Evolutionary conservation across 1,140 invertebrate species (phyloP).

Genomic region (Oreohelix idahoensis): DNA sequence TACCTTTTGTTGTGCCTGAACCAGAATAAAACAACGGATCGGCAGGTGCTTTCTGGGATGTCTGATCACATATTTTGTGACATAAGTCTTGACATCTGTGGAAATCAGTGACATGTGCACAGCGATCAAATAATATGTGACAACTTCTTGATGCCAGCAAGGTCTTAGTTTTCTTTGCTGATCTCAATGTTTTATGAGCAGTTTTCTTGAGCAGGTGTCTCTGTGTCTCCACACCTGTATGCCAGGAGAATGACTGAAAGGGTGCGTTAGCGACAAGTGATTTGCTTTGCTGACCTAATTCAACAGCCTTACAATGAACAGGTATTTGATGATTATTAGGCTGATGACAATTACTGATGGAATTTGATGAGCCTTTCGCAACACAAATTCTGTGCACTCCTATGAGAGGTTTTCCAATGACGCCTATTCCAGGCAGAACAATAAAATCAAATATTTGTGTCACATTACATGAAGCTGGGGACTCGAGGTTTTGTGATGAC

Average conservation of each 20-base stretch:
- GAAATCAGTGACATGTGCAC: background rate
- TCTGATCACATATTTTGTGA: background rate
- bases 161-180: background rate
- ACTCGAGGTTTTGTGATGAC: no score
- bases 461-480: no score
- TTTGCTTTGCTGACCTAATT: background rate
- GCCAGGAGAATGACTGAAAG: background rate
- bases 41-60: background rate
- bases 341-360: background rate
- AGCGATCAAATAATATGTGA: background rate
- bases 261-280: background rate
- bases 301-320: background rate
- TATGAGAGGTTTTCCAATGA: background rate
- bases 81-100: background rate
- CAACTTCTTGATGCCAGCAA: background rate
- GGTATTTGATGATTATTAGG: background rate
- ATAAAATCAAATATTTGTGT: background rate
- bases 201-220: background rate
- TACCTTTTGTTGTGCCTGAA: background rate
- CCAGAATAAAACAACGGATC: background rate
- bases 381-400: no score
- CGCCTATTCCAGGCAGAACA: background rate
- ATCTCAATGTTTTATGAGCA: background rate
- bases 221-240: background rate
- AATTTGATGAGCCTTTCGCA: background rate